Conservation (phyloP, 2,113 vertebrate genomes). For the Cepphus grylle region DNA sequence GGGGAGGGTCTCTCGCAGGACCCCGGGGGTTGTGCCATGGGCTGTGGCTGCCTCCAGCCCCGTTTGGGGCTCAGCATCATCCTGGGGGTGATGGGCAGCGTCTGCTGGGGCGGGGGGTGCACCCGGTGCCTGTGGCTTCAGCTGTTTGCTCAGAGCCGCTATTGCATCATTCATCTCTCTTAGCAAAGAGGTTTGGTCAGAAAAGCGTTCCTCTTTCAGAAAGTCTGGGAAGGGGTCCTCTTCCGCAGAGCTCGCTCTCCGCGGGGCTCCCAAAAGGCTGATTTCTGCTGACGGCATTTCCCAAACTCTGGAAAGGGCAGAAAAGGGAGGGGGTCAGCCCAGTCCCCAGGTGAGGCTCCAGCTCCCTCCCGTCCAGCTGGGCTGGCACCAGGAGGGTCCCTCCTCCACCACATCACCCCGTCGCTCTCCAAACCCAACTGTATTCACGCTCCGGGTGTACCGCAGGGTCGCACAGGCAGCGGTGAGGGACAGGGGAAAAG, state of each 20-base stretch:
- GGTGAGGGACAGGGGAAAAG: neutral
- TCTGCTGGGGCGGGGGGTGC: neutral
- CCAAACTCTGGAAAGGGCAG: conserved; percentile 26
- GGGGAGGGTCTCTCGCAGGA: neutral
- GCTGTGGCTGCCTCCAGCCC: neutral
- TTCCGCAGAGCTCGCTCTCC: neutral
- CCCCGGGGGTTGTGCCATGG: neutral
- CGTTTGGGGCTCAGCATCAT: neutral
- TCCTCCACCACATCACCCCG: neutral
- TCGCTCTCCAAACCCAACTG: neutral
- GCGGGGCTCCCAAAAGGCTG: neutral
- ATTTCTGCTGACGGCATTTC: neutral
- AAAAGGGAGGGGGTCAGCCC: neutral
- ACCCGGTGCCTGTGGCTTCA: neutral
- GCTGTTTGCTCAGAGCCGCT: conserved; percentile 6
- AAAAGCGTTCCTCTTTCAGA: neutral
- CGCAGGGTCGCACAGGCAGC: neutral
- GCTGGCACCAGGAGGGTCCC: neutral
- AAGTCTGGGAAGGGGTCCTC: conserved; percentile 41
- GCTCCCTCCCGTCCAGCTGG: neutral
- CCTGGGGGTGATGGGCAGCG: accelerated
- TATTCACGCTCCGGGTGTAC: neutral
- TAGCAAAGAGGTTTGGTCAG: conserved; percentile 53
- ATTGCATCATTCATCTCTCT: conserved; percentile 63
- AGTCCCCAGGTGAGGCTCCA: neutral